These are phyloP conservation scores for Magallana ariakensis DNA, from an alignment of 1,140 invertebrate species.

Conservation along the genomic window DNA sequence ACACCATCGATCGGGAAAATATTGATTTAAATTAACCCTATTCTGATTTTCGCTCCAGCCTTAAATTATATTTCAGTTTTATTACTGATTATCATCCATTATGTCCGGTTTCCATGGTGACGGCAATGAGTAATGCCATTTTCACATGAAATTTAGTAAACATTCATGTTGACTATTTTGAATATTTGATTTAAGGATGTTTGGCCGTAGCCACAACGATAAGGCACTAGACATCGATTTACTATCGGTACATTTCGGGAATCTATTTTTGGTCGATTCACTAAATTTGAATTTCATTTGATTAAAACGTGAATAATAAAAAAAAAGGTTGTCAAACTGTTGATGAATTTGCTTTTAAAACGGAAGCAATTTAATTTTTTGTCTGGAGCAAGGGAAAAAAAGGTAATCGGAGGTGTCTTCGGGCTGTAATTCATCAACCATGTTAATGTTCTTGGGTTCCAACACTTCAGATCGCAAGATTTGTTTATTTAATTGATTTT, in stretches of 20 bases:
- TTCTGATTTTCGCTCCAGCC: slow-evolving; percentile 52
- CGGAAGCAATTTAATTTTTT: slow-evolving; percentile 21
- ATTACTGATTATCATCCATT: slow-evolving; percentile 55
- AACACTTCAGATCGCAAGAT: slow-evolving; percentile 16
- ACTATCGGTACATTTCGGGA: not conserved
- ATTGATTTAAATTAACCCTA: slow-evolving; percentile 58
- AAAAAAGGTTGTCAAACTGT: not conserved
- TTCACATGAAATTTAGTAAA: slow-evolving; percentile 59
- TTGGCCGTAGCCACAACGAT: slow-evolving; percentile 7
- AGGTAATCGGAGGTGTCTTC: slow-evolving; percentile 17
- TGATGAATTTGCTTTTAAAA: slow-evolving; percentile 21
- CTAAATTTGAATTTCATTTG: not conserved
- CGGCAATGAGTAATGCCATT: slow-evolving; percentile 55
- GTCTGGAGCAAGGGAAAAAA: not conserved
- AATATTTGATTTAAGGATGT: slow-evolving; percentile 56
- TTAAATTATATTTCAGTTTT: slow-evolving; percentile 61
- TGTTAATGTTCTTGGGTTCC: slow-evolving; percentile 28
- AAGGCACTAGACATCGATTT: slow-evolving; percentile 15
- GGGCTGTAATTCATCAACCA: slow-evolving; percentile 15
- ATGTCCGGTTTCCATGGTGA: slow-evolving; percentile 57
- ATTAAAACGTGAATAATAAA: too few species aligned
- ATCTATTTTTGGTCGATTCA: not conserved
- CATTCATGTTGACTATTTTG: slow-evolving; percentile 53
- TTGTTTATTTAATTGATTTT: slow-evolving; percentile 36
- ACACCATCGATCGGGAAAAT: slow-evolving; percentile 20